Conservation (phyloP, 2,888 invertebrate species). For the Hipparchia sbordonii region DNA sequence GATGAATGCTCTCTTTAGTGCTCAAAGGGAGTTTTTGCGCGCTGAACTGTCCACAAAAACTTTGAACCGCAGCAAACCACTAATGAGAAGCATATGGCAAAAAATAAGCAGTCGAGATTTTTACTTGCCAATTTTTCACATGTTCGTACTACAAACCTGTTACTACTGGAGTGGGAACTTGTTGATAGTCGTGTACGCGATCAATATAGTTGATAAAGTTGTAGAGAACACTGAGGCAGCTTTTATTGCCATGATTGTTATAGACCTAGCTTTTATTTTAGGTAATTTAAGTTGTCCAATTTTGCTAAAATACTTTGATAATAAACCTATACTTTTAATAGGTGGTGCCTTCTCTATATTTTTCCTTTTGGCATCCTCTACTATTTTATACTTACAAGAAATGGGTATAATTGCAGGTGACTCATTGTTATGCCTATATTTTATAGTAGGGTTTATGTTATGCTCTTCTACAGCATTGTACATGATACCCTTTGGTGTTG, state of each 20-base stretch:
- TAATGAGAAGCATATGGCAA: conserved; percentile 30
- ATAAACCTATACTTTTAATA: conserved; percentile 32
- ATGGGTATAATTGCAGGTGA: conserved; percentile 16
- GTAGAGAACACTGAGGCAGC: conserved; percentile 31
- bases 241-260: conserved; percentile 33
- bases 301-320: conserved; percentile 32
- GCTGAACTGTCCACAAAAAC: conserved; percentile 27
- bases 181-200: conserved; percentile 32
- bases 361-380: conserved; percentile 30
- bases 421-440: conserved; percentile 30
- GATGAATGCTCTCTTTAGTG: conserved; percentile 38
- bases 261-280: conserved; percentile 29
- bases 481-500: conserved; percentile 30
- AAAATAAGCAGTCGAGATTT: conserved; percentile 32
- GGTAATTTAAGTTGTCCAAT: conserved; percentile 27
- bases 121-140: conserved; percentile 34
- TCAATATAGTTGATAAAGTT: conserved; percentile 32
- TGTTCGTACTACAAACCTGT: conserved; percentile 30
- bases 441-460: conserved; percentile 34
- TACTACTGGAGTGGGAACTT: conserved; percentile 38
- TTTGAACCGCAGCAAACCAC: conserved; percentile 19
- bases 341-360: conserved; percentile 31
- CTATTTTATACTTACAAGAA: conserved; percentile 31
- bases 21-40: conserved; percentile 38
- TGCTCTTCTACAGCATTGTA: conserved; percentile 33